phyloP scores from a whole-genome alignment of 2,888 invertebrate species.

The Hirtodrosophila histrioides region DNA sequence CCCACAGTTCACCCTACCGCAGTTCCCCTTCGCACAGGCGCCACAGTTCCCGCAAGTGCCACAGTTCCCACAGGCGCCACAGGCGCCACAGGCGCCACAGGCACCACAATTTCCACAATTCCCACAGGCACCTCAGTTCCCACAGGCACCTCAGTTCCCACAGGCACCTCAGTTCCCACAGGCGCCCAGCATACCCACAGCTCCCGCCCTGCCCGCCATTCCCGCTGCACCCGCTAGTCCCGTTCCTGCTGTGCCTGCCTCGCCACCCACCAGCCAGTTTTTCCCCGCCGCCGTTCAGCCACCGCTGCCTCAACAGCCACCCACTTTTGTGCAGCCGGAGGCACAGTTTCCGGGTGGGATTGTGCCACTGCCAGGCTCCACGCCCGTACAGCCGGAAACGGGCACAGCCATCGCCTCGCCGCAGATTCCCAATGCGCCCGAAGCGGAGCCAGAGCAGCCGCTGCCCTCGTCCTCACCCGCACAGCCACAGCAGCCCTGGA shows the following conservation, averaged over 20 bases:
- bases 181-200: constrained; percentile 17
- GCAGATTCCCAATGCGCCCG: constrained; percentile 72
- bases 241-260: constrained; percentile 26
- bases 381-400: constrained; percentile 62
- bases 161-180: constrained; percentile 42
- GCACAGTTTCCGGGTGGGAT: constrained; percentile 75
- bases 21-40: constrained; percentile 21
- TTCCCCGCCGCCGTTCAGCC: constrained; percentile 75
- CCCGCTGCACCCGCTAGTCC: constrained; percentile 25
- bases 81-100: constrained; percentile 34
- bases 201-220: constrained; percentile 25
- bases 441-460: constrained; percentile 65
- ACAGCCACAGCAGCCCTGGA: constrained; percentile 73
- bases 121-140: constrained; percentile 36
- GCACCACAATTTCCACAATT: constrained; percentile 22
- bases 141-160: constrained; percentile 39
- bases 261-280: constrained; percentile 54
- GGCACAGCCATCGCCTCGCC: constrained; percentile 82
- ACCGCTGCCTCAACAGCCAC: constrained; percentile 74
- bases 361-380: constrained; percentile 67
- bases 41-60: constrained; percentile 40
- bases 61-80: constrained; percentile 33
- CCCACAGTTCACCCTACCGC: constrained; percentile 36
- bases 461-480: constrained; percentile 39
- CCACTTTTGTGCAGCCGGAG: constrained; percentile 72